phyloP scores from a whole-genome alignment of 2,797 vertebrate species.

The Cephalopachus bancanus region DNA sequence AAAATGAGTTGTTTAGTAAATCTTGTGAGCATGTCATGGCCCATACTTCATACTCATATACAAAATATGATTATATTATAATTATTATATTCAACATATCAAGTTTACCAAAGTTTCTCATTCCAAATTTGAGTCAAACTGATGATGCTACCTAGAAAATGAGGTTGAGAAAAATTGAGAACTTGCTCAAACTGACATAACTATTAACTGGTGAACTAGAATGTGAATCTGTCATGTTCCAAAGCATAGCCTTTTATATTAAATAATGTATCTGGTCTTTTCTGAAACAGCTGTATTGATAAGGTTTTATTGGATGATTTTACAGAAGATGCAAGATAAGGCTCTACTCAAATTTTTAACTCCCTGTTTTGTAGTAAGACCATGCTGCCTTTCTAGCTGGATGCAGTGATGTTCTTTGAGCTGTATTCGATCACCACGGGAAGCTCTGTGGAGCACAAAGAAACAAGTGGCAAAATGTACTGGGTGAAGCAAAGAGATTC shows the following conservation, averaged over 20 bases:
- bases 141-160: background rate
- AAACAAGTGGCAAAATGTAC: background rate
- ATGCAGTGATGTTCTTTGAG: background rate
- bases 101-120: background rate
- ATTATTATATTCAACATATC: background rate
- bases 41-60: background rate
- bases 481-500: background rate
- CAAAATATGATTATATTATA: background rate
- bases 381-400: background rate
- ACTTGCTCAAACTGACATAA: background rate
- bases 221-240: background rate
- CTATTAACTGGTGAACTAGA: background rate
- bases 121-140: background rate
- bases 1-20: background rate
- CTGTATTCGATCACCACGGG: background rate
- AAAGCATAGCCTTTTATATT: background rate
- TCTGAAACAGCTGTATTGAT: background rate
- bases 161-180: constrained; percentile 7
- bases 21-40: background rate
- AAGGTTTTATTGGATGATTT: background rate
- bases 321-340: background rate
- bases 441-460: background rate
- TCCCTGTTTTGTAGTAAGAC: background rate
- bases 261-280: background rate
- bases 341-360: background rate